A percentile compares a stretch with the other conserved stretches of the same genome.
Evolutionary conservation across 2,888 invertebrate species (phyloP).

Genomic region (Orthonevra nobilis): DNA sequence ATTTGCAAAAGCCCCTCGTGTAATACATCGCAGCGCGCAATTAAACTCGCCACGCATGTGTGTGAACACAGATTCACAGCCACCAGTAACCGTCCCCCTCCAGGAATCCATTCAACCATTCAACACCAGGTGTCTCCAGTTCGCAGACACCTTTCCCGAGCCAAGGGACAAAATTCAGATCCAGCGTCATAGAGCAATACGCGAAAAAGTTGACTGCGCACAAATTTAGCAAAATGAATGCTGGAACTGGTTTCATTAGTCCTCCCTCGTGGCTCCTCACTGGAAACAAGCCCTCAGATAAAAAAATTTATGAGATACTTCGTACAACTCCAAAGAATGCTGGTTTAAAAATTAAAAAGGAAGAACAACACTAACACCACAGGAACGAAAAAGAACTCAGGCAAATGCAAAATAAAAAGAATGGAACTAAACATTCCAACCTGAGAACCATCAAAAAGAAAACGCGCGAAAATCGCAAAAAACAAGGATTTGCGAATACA

Average conservation of each 20-base stretch:
- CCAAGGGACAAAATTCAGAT: constrained; percentile 57
- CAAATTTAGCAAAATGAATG: constrained; percentile 43
- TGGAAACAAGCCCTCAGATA: constrained; percentile 12
- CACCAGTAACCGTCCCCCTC: too few species aligned
- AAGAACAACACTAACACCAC: constrained; percentile 48
- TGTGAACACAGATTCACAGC: too few species aligned
- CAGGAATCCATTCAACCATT: too few species aligned
- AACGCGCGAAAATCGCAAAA: neutral
- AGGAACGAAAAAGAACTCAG: constrained; percentile 24
- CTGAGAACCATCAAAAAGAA: constrained; percentile 34
- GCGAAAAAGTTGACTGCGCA: neutral
- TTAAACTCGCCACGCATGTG: too few species aligned
- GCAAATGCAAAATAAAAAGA: constrained; percentile 23
- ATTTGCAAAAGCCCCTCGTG: too few species aligned
- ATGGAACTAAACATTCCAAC: constrained; percentile 47
- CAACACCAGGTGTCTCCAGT: constrained; percentile 52
- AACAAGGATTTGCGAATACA: neutral
- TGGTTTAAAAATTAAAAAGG: constrained; percentile 49
- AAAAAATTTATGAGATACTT: constrained; percentile 62
- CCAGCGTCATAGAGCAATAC: constrained; percentile 16
- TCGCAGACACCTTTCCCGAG: constrained; percentile 39
- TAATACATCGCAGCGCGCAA: too few species aligned
- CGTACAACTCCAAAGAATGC: constrained; percentile 48
- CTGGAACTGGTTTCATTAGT: constrained; percentile 66
- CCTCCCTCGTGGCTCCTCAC: neutral